These are phyloP conservation scores for Goniozus legneri DNA, from an alignment of 1,140 invertebrate species.

Conservation along the genomic window DNA sequence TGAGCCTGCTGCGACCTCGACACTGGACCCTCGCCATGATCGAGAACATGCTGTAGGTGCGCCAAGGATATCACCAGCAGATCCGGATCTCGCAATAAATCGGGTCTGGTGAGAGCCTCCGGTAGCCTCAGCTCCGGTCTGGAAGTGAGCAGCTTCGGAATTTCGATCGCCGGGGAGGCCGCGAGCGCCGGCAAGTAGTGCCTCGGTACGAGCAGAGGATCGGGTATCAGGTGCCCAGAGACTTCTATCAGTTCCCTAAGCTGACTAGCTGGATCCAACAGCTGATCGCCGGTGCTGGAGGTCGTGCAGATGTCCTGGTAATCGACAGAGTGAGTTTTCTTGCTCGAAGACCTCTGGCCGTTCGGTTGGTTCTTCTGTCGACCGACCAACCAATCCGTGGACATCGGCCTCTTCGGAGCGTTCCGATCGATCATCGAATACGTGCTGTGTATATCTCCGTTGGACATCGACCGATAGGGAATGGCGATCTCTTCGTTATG, in stretches of 20 bases:
- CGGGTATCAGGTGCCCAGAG: slow-evolving; percentile 68
- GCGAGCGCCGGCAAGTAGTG: slow-evolving; percentile 68
- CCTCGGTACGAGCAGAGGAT: slow-evolving; percentile 75
- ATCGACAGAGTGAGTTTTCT: neutral
- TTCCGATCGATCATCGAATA: slow-evolving; percentile 20
- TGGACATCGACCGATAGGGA: slow-evolving; percentile 27
- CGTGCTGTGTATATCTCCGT: slow-evolving; percentile 26
- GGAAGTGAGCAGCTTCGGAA: slow-evolving; percentile 67
- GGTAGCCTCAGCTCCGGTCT: slow-evolving; percentile 69
- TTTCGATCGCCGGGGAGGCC: slow-evolving; percentile 70
- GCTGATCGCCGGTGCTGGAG: slow-evolving; percentile 22
- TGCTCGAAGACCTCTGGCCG: slow-evolving; percentile 8
- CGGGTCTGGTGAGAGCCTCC: slow-evolving; percentile 67
- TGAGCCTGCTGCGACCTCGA: slow-evolving; percentile 21
- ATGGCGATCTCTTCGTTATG: slow-evolving; percentile 14
- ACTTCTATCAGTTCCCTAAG: slow-evolving; percentile 68
- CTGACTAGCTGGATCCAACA: slow-evolving; percentile 65
- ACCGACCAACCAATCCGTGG: slow-evolving; percentile 24
- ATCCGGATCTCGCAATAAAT: slow-evolving; percentile 71
- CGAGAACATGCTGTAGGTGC: slow-evolving; percentile 70
- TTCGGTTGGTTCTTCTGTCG: slow-evolving; percentile 9
- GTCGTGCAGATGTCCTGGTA: slow-evolving; percentile 13
- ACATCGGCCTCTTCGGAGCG: slow-evolving; percentile 25
- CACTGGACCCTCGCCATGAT: slow-evolving; percentile 38
- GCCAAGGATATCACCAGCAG: slow-evolving; percentile 73